Evolutionary conservation across 2,888 invertebrate species (phyloP).

Genomic region (Autographa pulchrina): DNA sequence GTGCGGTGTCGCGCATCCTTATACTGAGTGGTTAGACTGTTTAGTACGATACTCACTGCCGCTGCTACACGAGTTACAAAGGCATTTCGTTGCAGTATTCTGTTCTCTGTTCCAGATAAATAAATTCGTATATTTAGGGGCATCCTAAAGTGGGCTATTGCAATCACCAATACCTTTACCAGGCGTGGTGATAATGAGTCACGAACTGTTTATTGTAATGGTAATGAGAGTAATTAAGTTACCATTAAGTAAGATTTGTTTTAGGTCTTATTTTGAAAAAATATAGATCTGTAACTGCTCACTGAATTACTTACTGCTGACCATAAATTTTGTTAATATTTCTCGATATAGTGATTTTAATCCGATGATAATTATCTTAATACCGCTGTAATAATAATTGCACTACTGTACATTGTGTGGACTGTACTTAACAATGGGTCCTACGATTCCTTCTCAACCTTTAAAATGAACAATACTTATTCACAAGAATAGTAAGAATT

Average conservation of each 20-base stretch:
- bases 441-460: conserved; percentile 62
- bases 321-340: background rate
- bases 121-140: background rate
- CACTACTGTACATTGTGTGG: conserved; percentile 43
- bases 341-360: background rate
- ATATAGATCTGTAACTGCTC: background rate
- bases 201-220: conserved; percentile 6
- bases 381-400: background rate
- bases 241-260: background rate
- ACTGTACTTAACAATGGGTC: conserved; percentile 60
- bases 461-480: conserved; percentile 72
- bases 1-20: background rate
- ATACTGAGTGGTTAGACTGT: conserved; percentile 1
- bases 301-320: background rate
- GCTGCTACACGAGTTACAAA: background rate
- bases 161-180: background rate
- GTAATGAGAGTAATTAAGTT: background rate
- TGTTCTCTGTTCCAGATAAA: background rate
- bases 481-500: conserved; percentile 67
- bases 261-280: background rate
- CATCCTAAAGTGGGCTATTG: background rate
- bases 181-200: background rate
- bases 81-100: background rate
- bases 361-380: background rate
- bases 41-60: background rate